Conservation (phyloP, 92 coral and sea anemone species). For the Blastomussa wellsi region DNA sequence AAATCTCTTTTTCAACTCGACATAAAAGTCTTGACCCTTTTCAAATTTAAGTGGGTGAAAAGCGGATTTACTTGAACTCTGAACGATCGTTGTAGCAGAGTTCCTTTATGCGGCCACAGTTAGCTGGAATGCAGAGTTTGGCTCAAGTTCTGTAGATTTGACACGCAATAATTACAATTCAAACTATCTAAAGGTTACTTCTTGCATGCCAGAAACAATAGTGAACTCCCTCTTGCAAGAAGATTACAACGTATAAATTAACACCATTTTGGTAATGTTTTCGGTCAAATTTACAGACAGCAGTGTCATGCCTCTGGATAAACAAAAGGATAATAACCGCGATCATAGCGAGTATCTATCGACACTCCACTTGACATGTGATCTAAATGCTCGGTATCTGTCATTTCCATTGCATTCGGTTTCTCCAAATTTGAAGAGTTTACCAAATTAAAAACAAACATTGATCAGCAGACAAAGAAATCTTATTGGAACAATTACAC, state of each 20-base stretch:
- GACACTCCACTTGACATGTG: conserved; percentile 25
- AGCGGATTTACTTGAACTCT: conserved; percentile 10
- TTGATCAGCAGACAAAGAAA: background rate
- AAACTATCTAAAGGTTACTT: background rate
- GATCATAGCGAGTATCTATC: background rate
- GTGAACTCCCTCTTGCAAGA: background rate
- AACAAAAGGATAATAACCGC: background rate
- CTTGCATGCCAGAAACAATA: background rate
- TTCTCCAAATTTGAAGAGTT: background rate
- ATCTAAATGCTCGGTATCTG: background rate
- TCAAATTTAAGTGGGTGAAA: conserved; percentile 23
- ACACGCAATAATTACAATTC: conserved; percentile 28
- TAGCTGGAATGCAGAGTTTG: conserved; percentile 44
- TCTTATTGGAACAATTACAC: background rate
- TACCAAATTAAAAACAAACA: background rate
- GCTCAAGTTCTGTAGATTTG: background rate
- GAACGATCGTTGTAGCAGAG: background rate
- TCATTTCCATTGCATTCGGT: conserved; percentile 6
- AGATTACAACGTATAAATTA: background rate
- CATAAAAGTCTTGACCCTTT: conserved; percentile 35
- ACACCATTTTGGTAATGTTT: background rate
- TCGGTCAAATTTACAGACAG: background rate
- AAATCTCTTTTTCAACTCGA: conserved; percentile 14
- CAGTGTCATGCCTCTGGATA: conserved; percentile 6
- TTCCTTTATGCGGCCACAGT: background rate